phyloP scores from a whole-genome alignment of 2,113 vertebrate genomes.

The Gymnorhina tibicen region DNA sequence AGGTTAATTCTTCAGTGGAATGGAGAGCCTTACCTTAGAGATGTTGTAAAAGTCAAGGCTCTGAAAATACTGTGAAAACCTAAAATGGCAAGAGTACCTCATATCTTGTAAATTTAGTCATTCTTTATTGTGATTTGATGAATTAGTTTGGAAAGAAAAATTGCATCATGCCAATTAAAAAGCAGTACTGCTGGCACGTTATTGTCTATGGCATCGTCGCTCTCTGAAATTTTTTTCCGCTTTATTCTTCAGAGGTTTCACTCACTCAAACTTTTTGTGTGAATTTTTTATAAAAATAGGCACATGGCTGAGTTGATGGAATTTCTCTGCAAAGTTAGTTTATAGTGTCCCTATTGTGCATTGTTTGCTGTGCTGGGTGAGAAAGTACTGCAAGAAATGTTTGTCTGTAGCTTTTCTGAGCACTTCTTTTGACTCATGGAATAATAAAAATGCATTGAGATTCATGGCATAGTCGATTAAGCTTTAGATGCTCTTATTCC shows the following conservation, averaged over 20 bases:
- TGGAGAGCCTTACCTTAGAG: background rate
- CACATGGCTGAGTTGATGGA: constrained; percentile 46
- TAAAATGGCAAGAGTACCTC: background rate
- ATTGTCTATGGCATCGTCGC: background rate
- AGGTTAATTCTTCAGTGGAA: background rate
- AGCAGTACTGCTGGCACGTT: background rate
- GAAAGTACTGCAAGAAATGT: constrained; percentile 44
- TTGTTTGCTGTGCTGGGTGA: constrained; percentile 53
- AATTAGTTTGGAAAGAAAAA: background rate
- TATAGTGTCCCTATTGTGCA: constrained; percentile 45
- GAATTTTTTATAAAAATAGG: constrained; percentile 19
- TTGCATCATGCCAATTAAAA: constrained; percentile 11
- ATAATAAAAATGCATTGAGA: constrained; percentile 56
- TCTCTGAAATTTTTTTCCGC: background rate
- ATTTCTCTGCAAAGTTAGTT: constrained; percentile 43
- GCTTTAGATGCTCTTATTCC: constrained; percentile 55
- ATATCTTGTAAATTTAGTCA: background rate
- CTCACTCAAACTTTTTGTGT: background rate
- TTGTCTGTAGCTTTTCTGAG: constrained; percentile 27
- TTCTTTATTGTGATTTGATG: background rate
- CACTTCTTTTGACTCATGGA: constrained; percentile 25
- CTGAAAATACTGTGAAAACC: background rate
- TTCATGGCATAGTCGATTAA: constrained; percentile 24
- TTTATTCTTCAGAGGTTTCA: constrained; percentile 14
- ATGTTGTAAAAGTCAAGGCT: background rate